These are phyloP conservation scores for Orchesellides sinensis DNA, from an alignment of 2,888 invertebrate species.

Conservation along the genomic window DNA sequence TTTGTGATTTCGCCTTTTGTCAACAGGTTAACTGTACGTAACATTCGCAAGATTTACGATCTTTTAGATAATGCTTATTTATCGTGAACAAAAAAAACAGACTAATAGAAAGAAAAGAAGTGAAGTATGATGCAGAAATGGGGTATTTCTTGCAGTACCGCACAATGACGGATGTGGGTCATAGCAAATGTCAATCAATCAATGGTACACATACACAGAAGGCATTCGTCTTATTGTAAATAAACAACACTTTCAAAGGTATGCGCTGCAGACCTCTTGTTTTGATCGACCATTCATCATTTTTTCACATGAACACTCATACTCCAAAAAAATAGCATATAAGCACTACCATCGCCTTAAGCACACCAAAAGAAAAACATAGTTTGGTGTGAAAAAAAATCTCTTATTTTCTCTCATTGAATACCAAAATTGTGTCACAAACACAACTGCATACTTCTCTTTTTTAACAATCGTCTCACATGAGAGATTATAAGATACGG, in stretches of 20 bases:
- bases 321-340: not conserved
- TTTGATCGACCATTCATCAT: slow-evolving; percentile 43
- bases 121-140: not conserved
- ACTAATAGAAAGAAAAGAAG: too few species aligned
- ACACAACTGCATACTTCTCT: not conserved
- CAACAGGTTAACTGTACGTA: slow-evolving; percentile 27
- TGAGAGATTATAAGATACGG: not conserved
- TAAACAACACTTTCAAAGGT: not conserved
- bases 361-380: not conserved
- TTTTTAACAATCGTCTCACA: not conserved
- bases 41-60: slow-evolving; percentile 7
- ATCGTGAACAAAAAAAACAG: too few species aligned
- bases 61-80: not conserved
- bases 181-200: slow-evolving; percentile 28
- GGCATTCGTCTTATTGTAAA: too few species aligned
- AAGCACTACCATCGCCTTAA: not conserved
- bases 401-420: slow-evolving; percentile 9
- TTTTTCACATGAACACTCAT: slow-evolving; percentile 1
- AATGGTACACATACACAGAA: slow-evolving; percentile 6
- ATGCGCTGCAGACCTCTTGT: not conserved
- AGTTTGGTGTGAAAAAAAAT: slow-evolving; percentile 7
- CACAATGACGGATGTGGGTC: slow-evolving; percentile 7
- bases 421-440: slow-evolving; percentile 1
- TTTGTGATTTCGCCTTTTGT: not conserved
- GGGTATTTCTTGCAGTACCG: not conserved